Evolutionary conservation across 2,888 invertebrate species (phyloP), one percentile per base, ranked within the genome.

Genomic region (Pimpla rufipes): DNA sequence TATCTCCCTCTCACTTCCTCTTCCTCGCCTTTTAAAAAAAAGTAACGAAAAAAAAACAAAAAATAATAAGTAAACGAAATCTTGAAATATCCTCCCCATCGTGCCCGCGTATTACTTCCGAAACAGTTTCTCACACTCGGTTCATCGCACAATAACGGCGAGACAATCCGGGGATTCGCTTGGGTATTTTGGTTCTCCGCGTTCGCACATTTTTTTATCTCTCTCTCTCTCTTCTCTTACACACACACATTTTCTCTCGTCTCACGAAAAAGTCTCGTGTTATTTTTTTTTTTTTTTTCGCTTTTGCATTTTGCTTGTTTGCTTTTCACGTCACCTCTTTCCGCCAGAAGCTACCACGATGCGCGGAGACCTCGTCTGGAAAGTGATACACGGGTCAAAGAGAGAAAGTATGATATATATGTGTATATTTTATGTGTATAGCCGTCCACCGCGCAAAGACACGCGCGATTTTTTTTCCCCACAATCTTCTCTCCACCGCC

Each of bases 1-100:
- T 70, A 68, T 82, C 75, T 59, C 70, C 81, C 55, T 57, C 62
- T 70, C 74, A 52, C 16, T 74, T 79, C 55, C 70, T 84, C 66
- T 75, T 78, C 77, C 67, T 81, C 70, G 64, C 79, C 70, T 76
- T 68, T 71, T 79, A 87, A 85, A 82, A 85, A 85, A 84, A 85
- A 84, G 81, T 85, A 86, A 89, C 81, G 87, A 86, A 87, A 88
- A 88, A 85, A 84, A 86, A 85, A 84, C 85, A 85, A 85, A 85
- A 85, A 62, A 50, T 47, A 35, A n/a, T 40, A 57, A 57, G 29
- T 80, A 85, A 85, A 87, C 8, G 23, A 57, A 86, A 84, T 81
- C 59, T 80, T 77, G 11, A 16, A 59, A 57, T n/a, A 68, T 80
- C 78, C 74, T 67, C 78, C 70, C 84, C 77, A 79, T 84, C 84